These are phyloP conservation scores for Premnoplex brunnescens DNA, from an alignment of 2,797 vertebrate species.

Conservation along the genomic window DNA sequence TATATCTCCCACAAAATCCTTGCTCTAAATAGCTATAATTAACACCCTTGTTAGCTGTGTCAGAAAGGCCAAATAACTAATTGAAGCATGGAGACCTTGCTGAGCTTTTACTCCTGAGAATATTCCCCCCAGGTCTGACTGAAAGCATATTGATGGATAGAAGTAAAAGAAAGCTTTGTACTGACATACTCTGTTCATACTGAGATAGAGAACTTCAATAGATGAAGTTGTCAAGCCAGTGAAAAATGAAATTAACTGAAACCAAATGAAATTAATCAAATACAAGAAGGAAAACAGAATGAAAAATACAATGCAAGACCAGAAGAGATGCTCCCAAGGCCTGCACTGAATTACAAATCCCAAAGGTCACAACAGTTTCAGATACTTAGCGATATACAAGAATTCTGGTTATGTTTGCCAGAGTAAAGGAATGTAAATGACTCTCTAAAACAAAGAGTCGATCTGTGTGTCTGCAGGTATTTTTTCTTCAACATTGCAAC, in stretches of 20 bases:
- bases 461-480: background rate
- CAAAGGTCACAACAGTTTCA: constrained; percentile 31
- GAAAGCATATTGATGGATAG: background rate
- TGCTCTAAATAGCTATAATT: constrained; percentile 49
- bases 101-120: constrained; percentile 21
- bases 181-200: background rate
- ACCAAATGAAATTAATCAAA: constrained; percentile 50
- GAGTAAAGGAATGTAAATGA: constrained; percentile 20
- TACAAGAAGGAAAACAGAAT: constrained; percentile 25
- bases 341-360: constrained; percentile 14
- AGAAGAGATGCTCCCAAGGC: constrained; percentile 21
- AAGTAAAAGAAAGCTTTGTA: constrained; percentile 42
- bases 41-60: constrained; percentile 55
- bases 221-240: background rate
- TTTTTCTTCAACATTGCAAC: background rate
- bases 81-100: constrained; percentile 48
- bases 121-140: constrained; percentile 21
- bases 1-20: constrained; percentile 40
- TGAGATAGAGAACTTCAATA: constrained; percentile 24
- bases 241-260: constrained; percentile 54
- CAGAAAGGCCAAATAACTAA: constrained; percentile 59
- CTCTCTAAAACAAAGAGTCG: background rate
- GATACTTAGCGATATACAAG: background rate
- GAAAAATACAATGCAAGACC: background rate
- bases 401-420: constrained; percentile 10